A percentile compares a stretch with the other conserved stretches of the same genome.
Evolutionary conservation across 2,797 vertebrate species (phyloP).

Genomic region (Trachops cirrhosus): DNA sequence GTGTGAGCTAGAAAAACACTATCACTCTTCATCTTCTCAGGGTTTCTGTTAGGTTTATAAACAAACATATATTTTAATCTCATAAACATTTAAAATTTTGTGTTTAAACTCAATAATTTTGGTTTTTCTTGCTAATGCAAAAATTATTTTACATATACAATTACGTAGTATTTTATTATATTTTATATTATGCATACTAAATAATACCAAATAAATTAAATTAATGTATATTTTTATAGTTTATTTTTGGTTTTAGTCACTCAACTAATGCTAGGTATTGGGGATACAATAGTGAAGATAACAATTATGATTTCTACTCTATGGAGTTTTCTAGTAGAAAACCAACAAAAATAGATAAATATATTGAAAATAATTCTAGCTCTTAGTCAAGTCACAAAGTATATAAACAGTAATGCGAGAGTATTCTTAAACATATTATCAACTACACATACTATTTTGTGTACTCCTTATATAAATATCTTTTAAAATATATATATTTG

Average conservation of each 20-base stretch:
- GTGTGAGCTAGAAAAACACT: background rate
- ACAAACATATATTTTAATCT: background rate
- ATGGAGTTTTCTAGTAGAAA: background rate
- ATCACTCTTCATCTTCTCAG: background rate
- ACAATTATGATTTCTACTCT: background rate
- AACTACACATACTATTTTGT: background rate
- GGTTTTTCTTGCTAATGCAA: background rate
- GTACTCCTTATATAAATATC: background rate
- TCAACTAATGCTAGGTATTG: background rate
- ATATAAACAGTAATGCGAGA: background rate
- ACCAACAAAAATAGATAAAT: background rate
- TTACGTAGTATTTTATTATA: background rate
- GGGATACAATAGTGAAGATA: background rate
- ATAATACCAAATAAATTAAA: background rate
- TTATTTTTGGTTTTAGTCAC: background rate
- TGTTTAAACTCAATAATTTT: background rate
- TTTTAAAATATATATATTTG: background rate
- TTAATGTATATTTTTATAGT: background rate
- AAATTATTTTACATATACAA: background rate
- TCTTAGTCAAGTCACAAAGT: background rate
- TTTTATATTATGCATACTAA: background rate
- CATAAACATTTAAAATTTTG: background rate
- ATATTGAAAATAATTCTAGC: background rate
- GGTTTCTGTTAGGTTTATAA: background rate
- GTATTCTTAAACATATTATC: background rate